phyloP scores from a whole-genome alignment of 1,140 invertebrate genomes.

The Formica selysi region DNA sequence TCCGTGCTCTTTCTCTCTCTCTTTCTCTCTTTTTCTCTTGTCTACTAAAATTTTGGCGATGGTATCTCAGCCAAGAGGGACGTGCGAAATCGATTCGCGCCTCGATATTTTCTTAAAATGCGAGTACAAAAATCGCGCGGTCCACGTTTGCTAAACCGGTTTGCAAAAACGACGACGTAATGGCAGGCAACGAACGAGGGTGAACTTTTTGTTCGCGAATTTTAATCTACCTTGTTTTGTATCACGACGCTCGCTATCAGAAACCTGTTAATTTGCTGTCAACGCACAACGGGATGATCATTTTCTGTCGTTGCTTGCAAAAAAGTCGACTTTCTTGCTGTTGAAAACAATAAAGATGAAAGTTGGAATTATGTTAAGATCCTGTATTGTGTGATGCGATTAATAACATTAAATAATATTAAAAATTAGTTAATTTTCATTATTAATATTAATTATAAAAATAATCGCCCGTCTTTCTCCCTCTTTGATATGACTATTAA shows the following conservation, averaged over 20 bases:
- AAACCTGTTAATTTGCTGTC: constrained; percentile 64
- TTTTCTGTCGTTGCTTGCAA: constrained; percentile 24
- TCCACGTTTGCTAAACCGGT: constrained; percentile 73
- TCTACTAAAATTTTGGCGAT: constrained; percentile 70
- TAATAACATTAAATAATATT: background rate
- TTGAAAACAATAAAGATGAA: constrained; percentile 18
- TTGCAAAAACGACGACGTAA: constrained; percentile 78
- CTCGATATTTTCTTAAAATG: constrained; percentile 76
- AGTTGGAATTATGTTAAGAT: background rate
- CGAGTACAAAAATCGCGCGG: constrained; percentile 73
- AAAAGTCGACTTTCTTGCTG: constrained; percentile 23
- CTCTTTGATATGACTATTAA: background rate
- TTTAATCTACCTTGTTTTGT: constrained; percentile 66
- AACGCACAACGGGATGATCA: constrained; percentile 39
- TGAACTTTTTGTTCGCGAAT: constrained; percentile 77
- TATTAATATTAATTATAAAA: constrained; percentile 1
- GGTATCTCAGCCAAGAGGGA: constrained; percentile 67
- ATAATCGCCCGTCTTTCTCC: background rate
- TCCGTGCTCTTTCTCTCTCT: constrained; percentile 22
- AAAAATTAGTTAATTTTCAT: constrained; percentile 7
- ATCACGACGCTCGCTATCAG: constrained; percentile 57
- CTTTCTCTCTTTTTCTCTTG: constrained; percentile 51
- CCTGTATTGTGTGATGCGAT: background rate
- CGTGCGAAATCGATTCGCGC: constrained; percentile 74
- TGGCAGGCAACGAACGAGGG: constrained; percentile 70